Base-by-base conservation (phyloP, 2,113 vertebrate genomes). In the Monopterus albus region DNA sequence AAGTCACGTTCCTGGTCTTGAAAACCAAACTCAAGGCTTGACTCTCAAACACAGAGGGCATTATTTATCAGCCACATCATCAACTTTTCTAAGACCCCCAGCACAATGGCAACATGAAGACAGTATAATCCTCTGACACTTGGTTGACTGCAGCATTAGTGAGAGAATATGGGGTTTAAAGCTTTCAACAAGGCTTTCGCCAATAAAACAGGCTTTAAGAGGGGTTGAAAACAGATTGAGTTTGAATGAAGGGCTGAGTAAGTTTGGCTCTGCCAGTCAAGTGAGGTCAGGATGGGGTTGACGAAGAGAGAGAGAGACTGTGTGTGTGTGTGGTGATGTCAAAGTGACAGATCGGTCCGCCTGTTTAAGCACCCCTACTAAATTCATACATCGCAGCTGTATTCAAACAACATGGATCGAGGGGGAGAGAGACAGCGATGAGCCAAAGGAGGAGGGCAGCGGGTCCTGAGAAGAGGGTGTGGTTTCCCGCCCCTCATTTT, bases 331-430 rank as follows among this genome's bases (percentile, higher is more conserved):
- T n/a, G n/a, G n/a, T n/a, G n/a, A n/a, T n/a, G n/a, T n/a, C 5
- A 49, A 52, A 33, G 84, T 72, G 85, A 88, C 91, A 89, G 90
- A 89, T 73, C 84, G 83, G n/a, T 21, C 4, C 26, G 78, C 83
- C 86, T 91, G 91, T 92, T 94, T 93, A 93, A 94, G 85, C 57
- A 58, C 66, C 64, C n/a, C 45, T 81, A 58, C 61, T 93, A 91
- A 90, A 94, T 93, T 94, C 93, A 94, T 93, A 86, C 29, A 45
- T 61, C 50, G 82, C 93, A 92, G 93, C 92, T 94, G 92, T 92
- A 92, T 92, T 94, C 92, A 91, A 88, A 91, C 76, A 81, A 63
- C 52, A 65, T 7, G 40, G 69, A 66, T 26, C 0, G 59, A 45
- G 61, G 33, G 71, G 42, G 57, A 20, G 1, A 14, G 78, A 33